Percentiles rank a stretch among this genome's conserved stretches.
Evolutionary conservation across 1,140 invertebrate genomes (phyloP).

Genomic region (Papilio machaon): DNA sequence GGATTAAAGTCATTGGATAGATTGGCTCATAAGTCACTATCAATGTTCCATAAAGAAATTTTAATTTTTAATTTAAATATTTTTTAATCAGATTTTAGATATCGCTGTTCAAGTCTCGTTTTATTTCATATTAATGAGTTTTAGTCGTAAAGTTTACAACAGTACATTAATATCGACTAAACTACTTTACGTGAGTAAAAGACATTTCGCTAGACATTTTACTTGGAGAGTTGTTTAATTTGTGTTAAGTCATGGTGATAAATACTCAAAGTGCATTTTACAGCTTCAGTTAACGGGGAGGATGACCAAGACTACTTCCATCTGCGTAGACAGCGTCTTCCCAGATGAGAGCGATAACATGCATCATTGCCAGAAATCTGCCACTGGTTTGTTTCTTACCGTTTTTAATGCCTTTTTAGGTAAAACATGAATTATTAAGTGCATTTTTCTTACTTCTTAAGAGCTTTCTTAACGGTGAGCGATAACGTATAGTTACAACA

Average conservation of each 20-base stretch:
- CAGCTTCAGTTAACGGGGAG: not conserved
- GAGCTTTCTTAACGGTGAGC: not conserved
- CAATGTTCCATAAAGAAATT: too few species aligned
- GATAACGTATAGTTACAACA: not conserved
- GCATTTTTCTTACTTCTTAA: not conserved
- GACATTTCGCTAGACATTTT: conserved; percentile 9
- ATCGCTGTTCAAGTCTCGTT: not conserved
- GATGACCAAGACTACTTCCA: conserved; percentile 15
- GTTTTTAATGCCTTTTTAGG: conserved; percentile 21
- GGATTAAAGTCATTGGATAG: too few species aligned
- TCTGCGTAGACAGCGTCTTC: not conserved
- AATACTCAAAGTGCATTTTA: conserved; percentile 1
- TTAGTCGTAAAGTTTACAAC: not conserved
- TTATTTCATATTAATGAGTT: not conserved
- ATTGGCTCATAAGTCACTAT: too few species aligned
- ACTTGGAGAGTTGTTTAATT: conserved; percentile 1
- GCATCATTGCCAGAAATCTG: conserved; percentile 16
- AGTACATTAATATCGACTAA: not conserved
- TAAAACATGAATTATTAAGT: not conserved
- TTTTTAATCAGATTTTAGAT: not conserved
- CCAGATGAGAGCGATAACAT: conserved; percentile 5
- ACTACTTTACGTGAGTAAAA: conserved; percentile 12
- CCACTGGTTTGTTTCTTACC: not conserved
- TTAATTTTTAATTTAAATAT: not conserved
- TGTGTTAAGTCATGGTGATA: conserved; percentile 12